phyloP scores from a whole-genome alignment of 2,888 invertebrate genomes.

The Aporophyla nigra region DNA sequence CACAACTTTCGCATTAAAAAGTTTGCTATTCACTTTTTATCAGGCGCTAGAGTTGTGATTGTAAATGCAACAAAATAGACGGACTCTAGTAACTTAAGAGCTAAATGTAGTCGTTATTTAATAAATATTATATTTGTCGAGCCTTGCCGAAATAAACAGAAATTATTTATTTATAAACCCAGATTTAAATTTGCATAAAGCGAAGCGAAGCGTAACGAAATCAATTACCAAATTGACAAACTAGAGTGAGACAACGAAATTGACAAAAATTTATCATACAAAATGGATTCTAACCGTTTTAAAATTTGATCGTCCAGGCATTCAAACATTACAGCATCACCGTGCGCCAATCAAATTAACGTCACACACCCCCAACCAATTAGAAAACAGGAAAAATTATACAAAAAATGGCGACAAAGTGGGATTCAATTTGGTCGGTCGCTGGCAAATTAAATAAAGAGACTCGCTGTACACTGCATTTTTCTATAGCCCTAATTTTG shows the following conservation, averaged over 20 bases:
- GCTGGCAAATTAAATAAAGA: slow-evolving; percentile 50
- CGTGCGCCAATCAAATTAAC: slow-evolving; percentile 26
- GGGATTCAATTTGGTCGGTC: slow-evolving; percentile 47
- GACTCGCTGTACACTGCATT: slow-evolving; percentile 45
- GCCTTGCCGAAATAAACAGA: not conserved
- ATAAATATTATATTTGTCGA: not conserved
- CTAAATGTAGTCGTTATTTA: not conserved
- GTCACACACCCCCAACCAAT: slow-evolving; percentile 36
- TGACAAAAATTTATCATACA: not conserved
- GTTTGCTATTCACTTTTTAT: slow-evolving; percentile 21
- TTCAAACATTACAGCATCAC: slow-evolving; percentile 7
- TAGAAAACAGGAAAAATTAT: slow-evolving; percentile 24
- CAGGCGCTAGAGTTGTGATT: slow-evolving; percentile 21
- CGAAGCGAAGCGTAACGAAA: no score
- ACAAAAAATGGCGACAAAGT: slow-evolving; percentile 46
- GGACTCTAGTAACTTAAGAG: not conserved
- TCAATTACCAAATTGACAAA: not conserved
- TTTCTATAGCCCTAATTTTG: slow-evolving; percentile 53
- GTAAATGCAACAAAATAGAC: not conserved
- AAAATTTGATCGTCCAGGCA: not conserved
- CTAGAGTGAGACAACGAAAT: no score
- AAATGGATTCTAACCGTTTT: not conserved
- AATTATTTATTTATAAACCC: not conserved
- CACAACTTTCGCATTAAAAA: not conserved
- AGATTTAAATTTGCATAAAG: no score